Base-by-base conservation (phyloP, 2,113 vertebrate genomes). In the Microcebus griseorufus region DNA sequence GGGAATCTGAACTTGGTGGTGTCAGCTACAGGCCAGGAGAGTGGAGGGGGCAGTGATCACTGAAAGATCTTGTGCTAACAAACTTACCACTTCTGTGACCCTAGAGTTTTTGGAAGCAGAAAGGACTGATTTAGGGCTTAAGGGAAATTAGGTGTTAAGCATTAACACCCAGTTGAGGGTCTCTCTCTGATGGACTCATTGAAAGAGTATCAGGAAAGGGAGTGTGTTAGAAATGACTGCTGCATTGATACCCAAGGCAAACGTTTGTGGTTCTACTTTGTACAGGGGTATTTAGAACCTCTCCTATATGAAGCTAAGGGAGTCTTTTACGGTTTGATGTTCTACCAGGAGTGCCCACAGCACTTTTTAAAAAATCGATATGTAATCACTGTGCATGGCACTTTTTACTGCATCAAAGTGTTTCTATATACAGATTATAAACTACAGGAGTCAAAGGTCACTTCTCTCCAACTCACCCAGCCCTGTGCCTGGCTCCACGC, bases 1-100 rank as follows among this genome's bases (percentile, higher is more conserved):
- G 32, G 51, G 22, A 83, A 22, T 75, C 0, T 67, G 39, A 69
- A 58, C 58, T 92, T 11, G 45, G 45, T 10, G 4, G 13, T 16
- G 18, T 91, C 62, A 85, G 32, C 62, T 45, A 2, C 1, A 8
- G 3, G 42, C 16, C 0, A 0, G 8, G 6, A 4, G 8, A 42
- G 3, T 11, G 32, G 42, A 2, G 18, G 1, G 18, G 37, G 11
- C 45, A 5, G 9, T 42, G 45, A 9, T 39, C 82, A 51, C 3
- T 17, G 32, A 34, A 87, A 96, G 48, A 80, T 18, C 39, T 87
- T 22, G 23, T 18, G 5, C 23, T 75, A 78, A 58, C 60, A 73
- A 48, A 32, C 39, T 42, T 14, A 22, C 37, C 29, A 34, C 67
- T 88, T 62, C 45, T 65, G 45, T 17, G 64, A 39, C 32, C 17